A percentile compares a stretch with the other conserved stretches of the same genome.
Conservation (phyloP, 2,888 invertebrate genomes). For the Macrosoma leucophasiata region DNA sequence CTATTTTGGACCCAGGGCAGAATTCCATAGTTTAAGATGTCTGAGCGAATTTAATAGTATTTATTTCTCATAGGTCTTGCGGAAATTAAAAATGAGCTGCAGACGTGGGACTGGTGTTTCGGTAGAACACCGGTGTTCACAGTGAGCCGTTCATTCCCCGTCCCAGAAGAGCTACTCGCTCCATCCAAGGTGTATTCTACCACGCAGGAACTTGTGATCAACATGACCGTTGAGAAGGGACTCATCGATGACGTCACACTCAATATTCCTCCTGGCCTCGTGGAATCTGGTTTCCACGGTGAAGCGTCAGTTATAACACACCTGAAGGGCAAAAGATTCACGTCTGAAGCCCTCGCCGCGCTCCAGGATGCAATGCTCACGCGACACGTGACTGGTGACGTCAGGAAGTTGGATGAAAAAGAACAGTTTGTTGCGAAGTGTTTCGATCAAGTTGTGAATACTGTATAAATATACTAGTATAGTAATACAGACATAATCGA, state of each 20-base stretch:
- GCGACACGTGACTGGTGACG: constrained; percentile 44
- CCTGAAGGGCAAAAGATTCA: constrained; percentile 79
- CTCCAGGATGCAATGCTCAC: constrained; percentile 74
- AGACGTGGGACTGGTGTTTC: constrained; percentile 91
- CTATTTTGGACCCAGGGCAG: too few species aligned
- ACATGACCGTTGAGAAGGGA: constrained; percentile 79
- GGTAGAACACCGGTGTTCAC: constrained; percentile 92
- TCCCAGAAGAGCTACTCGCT: constrained; percentile 71
- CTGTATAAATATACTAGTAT: constrained; percentile 40
- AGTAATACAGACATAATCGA: constrained; percentile 5
- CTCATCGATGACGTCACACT: constrained; percentile 80
- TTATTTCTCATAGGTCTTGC: constrained; percentile 77
- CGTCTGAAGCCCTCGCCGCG: constrained; percentile 76
- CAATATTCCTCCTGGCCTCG: constrained; percentile 77
- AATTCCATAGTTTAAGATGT: background rate
- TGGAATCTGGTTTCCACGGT: constrained; percentile 76
- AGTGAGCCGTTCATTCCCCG: constrained; percentile 79
- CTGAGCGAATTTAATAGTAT: too few species aligned
- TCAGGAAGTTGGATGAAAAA: constrained; percentile 63
- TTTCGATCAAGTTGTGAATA: constrained; percentile 78
- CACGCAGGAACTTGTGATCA: constrained; percentile 75
- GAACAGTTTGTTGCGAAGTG: constrained; percentile 79
- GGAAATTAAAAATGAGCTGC: constrained; percentile 80
- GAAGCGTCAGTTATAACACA: constrained; percentile 80
- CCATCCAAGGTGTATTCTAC: constrained; percentile 52